Base-by-base conservation (phyloP, 92 coral and sea anemone species). In the Bergia sp. region DNA sequence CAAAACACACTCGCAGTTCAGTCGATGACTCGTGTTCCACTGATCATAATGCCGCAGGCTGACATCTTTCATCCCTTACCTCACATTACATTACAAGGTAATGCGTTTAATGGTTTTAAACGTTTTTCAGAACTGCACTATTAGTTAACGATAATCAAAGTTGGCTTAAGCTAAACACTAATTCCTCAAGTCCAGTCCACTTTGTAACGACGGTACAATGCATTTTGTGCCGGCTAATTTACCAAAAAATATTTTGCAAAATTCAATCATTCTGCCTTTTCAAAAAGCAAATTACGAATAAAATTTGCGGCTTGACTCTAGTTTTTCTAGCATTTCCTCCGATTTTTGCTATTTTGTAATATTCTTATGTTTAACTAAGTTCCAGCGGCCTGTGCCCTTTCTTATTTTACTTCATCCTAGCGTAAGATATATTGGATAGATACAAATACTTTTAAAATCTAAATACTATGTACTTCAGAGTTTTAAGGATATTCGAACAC, bases 211-310 rank as follows among this genome's bases (percentile, higher is more conserved):
- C 65, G 20, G 65, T 57, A 47, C 53, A 4, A 4, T 47, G 20
- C 12, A 9, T 3, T 15, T 39, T 76, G 49, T 41, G 45, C 23
- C 8, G 50, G 50, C 11, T 40, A 39, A 76, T 5, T 75, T 50
- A 75, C 47, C 21, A 40, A 75, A 75, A 44, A 44, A 21, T 76
- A 76, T 76, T 76, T 76, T 76, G 80, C 20, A 76, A 39, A 40
- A 4, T 41, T 21, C 8, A 39, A 41, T 40, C n/a, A 20, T 20
- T 61, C 69, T 61, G 2, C 66, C 7, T 13, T 15, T 57, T 57
- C 21, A 13, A 57, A 21, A 57, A 57, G 21, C 66, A 57, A 38
- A 18, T 8, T 7, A 41, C 9, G 80, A 76, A 76, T 76, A 76
- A 76, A 76, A 7, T 39, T 76, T 76, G 11, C 53, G 49, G 45